These are phyloP conservation scores for Brachionus manjavacas DNA, from an alignment of 1,140 invertebrate species.

Conservation along the genomic window DNA sequence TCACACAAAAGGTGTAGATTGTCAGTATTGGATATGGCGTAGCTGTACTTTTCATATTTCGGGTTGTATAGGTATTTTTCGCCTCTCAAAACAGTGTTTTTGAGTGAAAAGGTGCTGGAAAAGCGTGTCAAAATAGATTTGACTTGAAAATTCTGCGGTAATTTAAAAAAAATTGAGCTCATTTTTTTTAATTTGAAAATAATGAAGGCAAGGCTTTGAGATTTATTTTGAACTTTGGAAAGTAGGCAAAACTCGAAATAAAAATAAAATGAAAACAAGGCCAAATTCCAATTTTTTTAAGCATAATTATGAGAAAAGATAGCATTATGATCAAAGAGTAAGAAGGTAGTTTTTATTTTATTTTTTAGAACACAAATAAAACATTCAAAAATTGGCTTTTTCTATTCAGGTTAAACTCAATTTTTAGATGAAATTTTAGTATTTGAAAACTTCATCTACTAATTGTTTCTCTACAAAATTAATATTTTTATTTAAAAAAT, in stretches of 20 bases:
- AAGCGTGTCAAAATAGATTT: neutral
- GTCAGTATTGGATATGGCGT: neutral
- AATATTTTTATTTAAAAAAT: too few relatives aligned
- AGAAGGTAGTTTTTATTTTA: neutral
- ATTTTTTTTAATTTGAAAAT: neutral
- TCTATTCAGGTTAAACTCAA: too few relatives aligned
- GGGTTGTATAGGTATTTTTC: neutral
- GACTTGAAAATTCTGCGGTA: neutral
- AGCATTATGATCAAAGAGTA: neutral
- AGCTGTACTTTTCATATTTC: conserved; percentile 10
- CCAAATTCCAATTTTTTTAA: neutral
- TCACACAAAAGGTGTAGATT: conserved; percentile 6
- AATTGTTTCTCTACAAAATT: too few relatives aligned
- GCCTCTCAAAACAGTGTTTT: neutral
- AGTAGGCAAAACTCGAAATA: neutral
- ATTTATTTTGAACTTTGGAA: neutral
- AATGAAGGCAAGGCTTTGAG: neutral
- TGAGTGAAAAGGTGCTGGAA: neutral
- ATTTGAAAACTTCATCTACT: too few relatives aligned
- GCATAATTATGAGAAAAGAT: neutral
- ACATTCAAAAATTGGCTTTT: too few relatives aligned
- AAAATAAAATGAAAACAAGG: neutral
- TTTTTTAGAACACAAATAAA: neutral
- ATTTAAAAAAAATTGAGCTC: neutral
- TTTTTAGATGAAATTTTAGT: too few relatives aligned